These are phyloP conservation scores for Artibeus lituratus DNA, from an alignment of 2,797 vertebrate species.

Conservation along the genomic window DNA sequence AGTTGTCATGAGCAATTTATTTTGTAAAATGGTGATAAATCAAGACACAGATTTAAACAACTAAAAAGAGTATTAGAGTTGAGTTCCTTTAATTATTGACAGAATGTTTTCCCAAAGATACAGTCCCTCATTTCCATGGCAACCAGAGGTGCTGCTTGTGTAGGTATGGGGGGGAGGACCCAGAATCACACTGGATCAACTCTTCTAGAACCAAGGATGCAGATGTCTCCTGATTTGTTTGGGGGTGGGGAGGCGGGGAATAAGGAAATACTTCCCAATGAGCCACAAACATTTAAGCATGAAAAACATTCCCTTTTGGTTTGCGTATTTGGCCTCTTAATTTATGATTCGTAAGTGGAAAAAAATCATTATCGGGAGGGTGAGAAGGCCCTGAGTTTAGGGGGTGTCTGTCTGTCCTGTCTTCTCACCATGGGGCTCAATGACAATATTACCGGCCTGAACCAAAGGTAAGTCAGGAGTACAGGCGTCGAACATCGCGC, in stretches of 20 bases:
- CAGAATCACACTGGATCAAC: not conserved
- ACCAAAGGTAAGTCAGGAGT: not conserved
- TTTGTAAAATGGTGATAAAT: not conserved
- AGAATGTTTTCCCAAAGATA: not conserved
- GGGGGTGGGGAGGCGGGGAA: not conserved
- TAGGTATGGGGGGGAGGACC: not conserved
- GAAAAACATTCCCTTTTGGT: not conserved
- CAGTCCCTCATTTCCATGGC: not conserved
- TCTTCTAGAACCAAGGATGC: not conserved
- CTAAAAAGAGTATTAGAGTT: not conserved
- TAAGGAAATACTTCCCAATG: not conserved
- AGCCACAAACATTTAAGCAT: not conserved
- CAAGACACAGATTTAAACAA: not conserved
- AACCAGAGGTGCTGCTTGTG: not conserved
- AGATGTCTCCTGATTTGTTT: not conserved
- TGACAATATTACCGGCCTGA: not conserved
- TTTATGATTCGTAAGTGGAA: not conserved
- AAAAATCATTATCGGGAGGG: not conserved
- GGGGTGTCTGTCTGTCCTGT: not conserved
- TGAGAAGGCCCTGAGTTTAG: not conserved
- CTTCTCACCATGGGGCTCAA: not conserved
- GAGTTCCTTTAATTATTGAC: not conserved
- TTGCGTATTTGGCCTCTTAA: not conserved
- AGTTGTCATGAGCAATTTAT: not conserved
- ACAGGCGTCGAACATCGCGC: accelerated